Evolutionary conservation across 2,113 vertebrate species (phyloP).

Genomic region (Elgaria multicarinata): DNA sequence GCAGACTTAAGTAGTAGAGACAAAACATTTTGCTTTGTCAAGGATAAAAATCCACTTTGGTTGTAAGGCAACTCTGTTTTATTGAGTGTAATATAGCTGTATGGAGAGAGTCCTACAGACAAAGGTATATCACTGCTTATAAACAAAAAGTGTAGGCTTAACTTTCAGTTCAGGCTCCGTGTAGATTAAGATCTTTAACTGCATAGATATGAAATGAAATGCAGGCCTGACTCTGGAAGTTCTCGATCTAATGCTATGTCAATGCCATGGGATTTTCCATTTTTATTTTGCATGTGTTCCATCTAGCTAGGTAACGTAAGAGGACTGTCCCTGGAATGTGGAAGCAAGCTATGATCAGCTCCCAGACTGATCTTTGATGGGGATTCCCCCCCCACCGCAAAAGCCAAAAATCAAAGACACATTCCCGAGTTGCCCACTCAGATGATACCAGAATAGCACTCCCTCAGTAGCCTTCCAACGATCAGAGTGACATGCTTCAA

Average conservation of each 20-base stretch:
- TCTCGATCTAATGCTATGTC: not conserved
- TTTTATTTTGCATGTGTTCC: not conserved
- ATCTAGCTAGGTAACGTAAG: not conserved
- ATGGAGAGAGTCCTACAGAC: no score
- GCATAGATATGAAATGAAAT: not conserved
- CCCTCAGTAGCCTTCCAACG: not conserved
- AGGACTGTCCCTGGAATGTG: not conserved
- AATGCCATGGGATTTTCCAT: not conserved
- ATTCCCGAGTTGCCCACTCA: not conserved
- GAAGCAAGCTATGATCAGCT: not conserved
- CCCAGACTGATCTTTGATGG: not conserved
- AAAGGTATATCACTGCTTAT: no score
- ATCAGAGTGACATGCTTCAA: not conserved
- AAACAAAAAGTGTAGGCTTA: no score
- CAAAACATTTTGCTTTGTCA: no score
- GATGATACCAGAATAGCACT: not conserved
- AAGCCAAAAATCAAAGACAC: not conserved
- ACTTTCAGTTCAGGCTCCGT: no score
- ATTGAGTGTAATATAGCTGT: no score
- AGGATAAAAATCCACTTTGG: no score
- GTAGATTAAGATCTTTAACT: no score
- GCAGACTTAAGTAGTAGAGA: not conserved
- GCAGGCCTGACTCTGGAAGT: not conserved
- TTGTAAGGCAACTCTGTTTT: no score
- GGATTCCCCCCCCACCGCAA: no score